phyloP scores from a whole-genome alignment of 2,113 vertebrate genomes.

The Dolichotis patagonum region DNA sequence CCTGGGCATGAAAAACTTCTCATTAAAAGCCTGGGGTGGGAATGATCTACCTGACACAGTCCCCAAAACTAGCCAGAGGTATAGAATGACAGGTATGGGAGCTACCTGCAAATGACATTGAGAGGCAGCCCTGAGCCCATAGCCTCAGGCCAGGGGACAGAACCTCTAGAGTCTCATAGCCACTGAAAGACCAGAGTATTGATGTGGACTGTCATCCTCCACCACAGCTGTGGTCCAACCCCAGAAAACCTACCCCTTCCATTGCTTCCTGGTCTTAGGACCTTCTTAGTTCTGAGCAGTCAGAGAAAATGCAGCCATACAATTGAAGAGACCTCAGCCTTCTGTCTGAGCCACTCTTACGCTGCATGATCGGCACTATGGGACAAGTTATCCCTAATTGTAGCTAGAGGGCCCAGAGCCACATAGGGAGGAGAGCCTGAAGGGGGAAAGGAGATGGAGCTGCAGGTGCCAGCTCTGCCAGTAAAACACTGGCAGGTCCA shows the following conservation, averaged over 20 bases:
- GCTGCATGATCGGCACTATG: background rate
- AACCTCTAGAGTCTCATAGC: background rate
- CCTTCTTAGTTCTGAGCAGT: background rate
- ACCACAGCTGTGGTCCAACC: background rate
- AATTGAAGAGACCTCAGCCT: background rate
- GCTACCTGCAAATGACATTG: background rate
- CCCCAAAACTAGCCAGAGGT: background rate
- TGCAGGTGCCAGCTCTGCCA: background rate
- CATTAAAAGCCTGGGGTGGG: conserved; percentile 30
- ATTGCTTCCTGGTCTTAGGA: background rate
- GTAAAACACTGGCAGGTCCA: background rate
- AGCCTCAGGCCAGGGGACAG: background rate
- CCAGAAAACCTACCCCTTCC: background rate
- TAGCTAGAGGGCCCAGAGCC: background rate
- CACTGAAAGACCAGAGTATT: background rate
- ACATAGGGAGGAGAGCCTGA: background rate
- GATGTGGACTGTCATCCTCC: background rate
- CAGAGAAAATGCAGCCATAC: background rate
- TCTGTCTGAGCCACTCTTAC: background rate
- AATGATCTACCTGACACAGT: background rate
- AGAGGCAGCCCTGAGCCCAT: background rate
- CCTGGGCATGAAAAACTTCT: conserved; percentile 45
- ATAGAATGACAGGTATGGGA: background rate
- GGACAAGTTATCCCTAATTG: background rate
- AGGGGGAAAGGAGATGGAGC: background rate